A percentile compares a stretch with the other conserved stretches of the same genome.
These are phyloP conservation scores for Erpetoichthys calabaricus DNA, from an alignment of 2,797 vertebrate species.

Conservation along the genomic window DNA sequence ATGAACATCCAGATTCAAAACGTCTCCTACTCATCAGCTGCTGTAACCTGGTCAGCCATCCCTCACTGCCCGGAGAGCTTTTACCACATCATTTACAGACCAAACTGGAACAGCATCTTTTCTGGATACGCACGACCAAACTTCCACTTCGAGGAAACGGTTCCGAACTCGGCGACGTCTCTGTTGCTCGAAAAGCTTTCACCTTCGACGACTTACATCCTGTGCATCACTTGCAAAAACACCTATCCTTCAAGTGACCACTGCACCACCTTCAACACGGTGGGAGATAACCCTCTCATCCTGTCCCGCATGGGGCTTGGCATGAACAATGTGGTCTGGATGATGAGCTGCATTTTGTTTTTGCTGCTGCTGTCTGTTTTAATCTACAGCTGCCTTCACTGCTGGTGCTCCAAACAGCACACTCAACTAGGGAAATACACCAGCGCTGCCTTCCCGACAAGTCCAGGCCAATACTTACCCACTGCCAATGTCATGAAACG, in stretches of 20 bases:
- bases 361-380: slow-evolving; percentile 35
- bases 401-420: slow-evolving; percentile 34
- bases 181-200: slow-evolving; percentile 34
- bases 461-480: slow-evolving; percentile 24
- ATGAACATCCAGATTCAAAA: slow-evolving; percentile 50
- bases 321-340: slow-evolving; percentile 38
- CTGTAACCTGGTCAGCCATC: slow-evolving; percentile 34
- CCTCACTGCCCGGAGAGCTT: slow-evolving; percentile 44
- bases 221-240: slow-evolving; percentile 44
- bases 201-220: slow-evolving; percentile 40
- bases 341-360: slow-evolving; percentile 41
- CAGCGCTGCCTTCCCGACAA: slow-evolving; percentile 19
- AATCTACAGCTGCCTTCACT: slow-evolving; percentile 40
- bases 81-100: slow-evolving; percentile 46
- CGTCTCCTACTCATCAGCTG: slow-evolving; percentile 37
- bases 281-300: slow-evolving; percentile 28
- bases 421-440: slow-evolving; percentile 23
- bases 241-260: slow-evolving; percentile 37
- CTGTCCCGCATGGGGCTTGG: slow-evolving; percentile 25
- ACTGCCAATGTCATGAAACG: slow-evolving; percentile 13
- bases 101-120: slow-evolving; percentile 43
- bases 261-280: slow-evolving; percentile 48
- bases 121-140: slow-evolving; percentile 36
- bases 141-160: slow-evolving; percentile 41
- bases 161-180: slow-evolving; percentile 36